Evolutionary conservation across 2,113 vertebrate species (phyloP).

Genomic region (Hippopotamus amphibius): DNA sequence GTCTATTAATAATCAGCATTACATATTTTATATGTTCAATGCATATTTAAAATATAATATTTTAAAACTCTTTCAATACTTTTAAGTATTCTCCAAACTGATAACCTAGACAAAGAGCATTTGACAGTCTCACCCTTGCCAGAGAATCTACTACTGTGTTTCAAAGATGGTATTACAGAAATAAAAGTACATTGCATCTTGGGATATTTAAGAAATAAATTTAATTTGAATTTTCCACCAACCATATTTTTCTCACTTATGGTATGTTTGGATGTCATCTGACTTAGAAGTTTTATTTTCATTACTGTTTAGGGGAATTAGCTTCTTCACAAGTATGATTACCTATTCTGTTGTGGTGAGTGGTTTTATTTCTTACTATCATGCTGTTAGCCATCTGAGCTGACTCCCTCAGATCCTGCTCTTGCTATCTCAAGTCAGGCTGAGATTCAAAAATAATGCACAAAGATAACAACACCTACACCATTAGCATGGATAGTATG

Average conservation of each 20-base stretch:
- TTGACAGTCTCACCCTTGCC: background rate
- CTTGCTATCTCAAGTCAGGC: background rate
- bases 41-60: background rate
- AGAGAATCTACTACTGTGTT: background rate
- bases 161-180: background rate
- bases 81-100: background rate
- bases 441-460: background rate
- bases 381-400: background rate
- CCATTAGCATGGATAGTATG: background rate
- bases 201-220: conserved; percentile 7
- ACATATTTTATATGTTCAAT: background rate
- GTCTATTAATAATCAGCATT: background rate
- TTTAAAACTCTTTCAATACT: background rate
- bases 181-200: background rate
- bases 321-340: background rate
- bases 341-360: background rate
- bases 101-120: background rate
- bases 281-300: conserved; percentile 41
- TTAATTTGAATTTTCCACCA: background rate
- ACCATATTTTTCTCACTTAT: background rate
- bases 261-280: background rate
- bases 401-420: background rate
- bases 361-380: background rate
- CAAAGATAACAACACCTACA: background rate
- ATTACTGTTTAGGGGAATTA: background rate